phyloP scores from a whole-genome alignment of 1,140 invertebrate species.

The Nephotettix cincticeps region DNA sequence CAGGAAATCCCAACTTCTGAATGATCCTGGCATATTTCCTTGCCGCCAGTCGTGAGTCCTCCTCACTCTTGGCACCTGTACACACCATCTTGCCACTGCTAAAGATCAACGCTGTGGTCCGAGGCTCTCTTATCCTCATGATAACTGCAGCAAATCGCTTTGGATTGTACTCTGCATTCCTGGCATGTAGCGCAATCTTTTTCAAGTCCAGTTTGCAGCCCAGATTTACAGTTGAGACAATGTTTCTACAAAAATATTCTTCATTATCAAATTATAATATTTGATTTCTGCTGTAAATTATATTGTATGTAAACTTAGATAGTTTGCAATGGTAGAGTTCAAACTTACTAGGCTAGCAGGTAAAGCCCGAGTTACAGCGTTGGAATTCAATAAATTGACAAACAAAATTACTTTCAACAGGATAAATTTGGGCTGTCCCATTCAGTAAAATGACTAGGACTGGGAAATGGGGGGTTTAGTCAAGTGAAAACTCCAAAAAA shows the following conservation, averaged over 20 bases:
- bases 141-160: conserved; percentile 99
- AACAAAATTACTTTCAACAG: no score
- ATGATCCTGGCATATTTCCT: conserved; percentile 99
- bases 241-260: conserved; percentile 83
- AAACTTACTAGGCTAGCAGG: no score
- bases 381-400: no score
- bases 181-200: conserved; percentile 96
- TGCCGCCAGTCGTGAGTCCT: conserved; percentile 93
- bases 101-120: conserved; percentile 98
- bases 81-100: conserved; percentile 99
- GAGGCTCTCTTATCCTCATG: conserved; percentile 97
- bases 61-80: conserved; percentile 99
- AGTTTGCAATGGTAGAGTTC: no score
- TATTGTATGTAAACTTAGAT: no score
- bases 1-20: conserved; percentile 95
- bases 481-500: no score
- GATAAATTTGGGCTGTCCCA: no score
- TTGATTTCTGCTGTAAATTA: no score
- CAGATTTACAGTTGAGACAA: conserved; percentile 97
- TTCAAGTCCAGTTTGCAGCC: conserved; percentile 95
- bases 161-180: conserved; percentile 99
- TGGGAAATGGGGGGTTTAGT: no score
- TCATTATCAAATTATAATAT: no score
- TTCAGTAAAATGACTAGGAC: no score
- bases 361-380: no score